Conservation (phyloP, 1,140 invertebrate genomes). For the Platyscapa corneri region DNA sequence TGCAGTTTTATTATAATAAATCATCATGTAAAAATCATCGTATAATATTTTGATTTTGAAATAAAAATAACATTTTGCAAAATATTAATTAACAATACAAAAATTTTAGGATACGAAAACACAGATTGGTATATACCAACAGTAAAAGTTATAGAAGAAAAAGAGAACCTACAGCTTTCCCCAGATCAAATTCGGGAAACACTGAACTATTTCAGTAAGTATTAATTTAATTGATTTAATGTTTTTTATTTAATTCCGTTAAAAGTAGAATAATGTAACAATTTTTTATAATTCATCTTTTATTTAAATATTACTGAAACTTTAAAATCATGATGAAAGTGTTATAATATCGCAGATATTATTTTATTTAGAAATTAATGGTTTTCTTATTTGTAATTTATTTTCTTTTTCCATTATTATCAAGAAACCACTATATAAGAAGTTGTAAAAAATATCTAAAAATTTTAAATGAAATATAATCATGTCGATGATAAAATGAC, state of each 20-base stretch:
- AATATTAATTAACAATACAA: slow-evolving; percentile 48
- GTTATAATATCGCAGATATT: not conserved
- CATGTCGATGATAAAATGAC: not conserved
- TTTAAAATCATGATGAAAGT: not conserved
- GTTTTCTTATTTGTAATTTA: no score
- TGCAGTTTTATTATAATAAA: no score
- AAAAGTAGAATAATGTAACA: slow-evolving; percentile 7
- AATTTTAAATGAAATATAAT: not conserved
- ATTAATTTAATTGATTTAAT: slow-evolving; percentile 21
- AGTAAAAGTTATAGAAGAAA: slow-evolving; percentile 83
- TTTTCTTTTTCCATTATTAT: not conserved
- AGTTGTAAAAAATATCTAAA: not conserved
- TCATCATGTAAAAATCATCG: no score
- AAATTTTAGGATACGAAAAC: slow-evolving; percentile 90
- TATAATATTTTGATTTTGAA: no score
- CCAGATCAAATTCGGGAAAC: slow-evolving; percentile 96
- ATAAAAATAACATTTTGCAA: no score
- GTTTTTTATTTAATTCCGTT: slow-evolving; percentile 7
- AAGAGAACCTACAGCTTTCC: slow-evolving; percentile 88
- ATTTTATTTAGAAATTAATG: no score
- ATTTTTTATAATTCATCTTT: not conserved
- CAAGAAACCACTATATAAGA: not conserved
- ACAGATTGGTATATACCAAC: slow-evolving; percentile 94
- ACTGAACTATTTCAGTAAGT: slow-evolving; percentile 98
- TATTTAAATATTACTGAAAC: not conserved